Evolutionary conservation across 92 coral and sea anemone genomes (phyloP), one percentile per base, ranked within the genome.

Genomic region (Siderastrea siderea): DNA sequence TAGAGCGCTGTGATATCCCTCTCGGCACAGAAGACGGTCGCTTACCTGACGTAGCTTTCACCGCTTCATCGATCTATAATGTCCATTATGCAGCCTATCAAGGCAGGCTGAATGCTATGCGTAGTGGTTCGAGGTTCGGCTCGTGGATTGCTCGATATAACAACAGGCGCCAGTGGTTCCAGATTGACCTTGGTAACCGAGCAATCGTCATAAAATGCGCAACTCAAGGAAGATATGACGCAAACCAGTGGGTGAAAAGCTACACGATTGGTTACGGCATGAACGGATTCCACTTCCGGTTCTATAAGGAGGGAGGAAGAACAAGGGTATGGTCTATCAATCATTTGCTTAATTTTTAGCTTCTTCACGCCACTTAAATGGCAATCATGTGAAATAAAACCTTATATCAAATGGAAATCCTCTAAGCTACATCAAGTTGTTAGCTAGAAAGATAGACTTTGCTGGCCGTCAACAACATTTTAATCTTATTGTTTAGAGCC

Each of bases 11-110:
- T 79, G 98, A 95, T 68, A 84, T 95, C 54, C 97, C 96, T 6
- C 93, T 95, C 52, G 98, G 98, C 17, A 89, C 94, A 43, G 96
- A 95, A 79, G 98, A 95, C 77, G 81, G 94, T 13, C 96, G 98
- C 74, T 93, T 95, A 54, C 98, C 98, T 12, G 98, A 95, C 77
- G 92, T 95, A 10, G 81, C 95, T 48, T 95, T 95, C 80, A 85
- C 93, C 6, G 93, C 98, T 10, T 91, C 98, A 0, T 95, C 98
- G 2, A 85, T 74, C 67, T 90, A 79, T 72, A 91, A 84, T 55
- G 79, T 71, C 4, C 90, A 90, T 12, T 93, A 93, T 79, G 86
- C 98, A 3, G 90, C 98, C 0, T 85, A 93, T 72, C 89, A 91
- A 86, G 98, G 95, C 68, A 94, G 98, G 16, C 95, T 95, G 1